A percentile compares a stretch with the other conserved stretches of the same genome.
Evolutionary conservation across 1,140 invertebrate genomes (phyloP).

Genomic region (Myzus persicae): DNA sequence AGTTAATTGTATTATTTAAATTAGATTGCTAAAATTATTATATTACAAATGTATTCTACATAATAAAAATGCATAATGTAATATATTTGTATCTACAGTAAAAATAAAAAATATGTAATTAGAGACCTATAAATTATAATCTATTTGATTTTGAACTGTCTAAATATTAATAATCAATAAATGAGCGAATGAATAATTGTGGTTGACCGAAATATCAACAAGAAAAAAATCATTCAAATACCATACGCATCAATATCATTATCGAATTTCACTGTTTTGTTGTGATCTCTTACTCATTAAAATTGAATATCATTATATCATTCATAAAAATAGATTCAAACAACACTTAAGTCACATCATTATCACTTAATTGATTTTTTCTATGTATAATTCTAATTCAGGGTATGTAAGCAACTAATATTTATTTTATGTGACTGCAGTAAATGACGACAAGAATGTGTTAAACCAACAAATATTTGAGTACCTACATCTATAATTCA

Average conservation of each 20-base stretch:
- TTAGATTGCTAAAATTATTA: too few relatives aligned
- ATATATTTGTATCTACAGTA: too few relatives aligned
- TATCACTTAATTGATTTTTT: not conserved
- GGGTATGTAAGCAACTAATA: too few relatives aligned
- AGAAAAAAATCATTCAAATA: not conserved
- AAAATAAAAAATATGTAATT: too few relatives aligned
- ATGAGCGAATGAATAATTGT: not conserved
- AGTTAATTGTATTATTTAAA: too few relatives aligned
- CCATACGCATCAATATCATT: not conserved
- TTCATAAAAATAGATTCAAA: not conserved
- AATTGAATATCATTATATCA: not conserved
- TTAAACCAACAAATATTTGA: too few relatives aligned
- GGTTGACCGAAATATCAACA: not conserved
- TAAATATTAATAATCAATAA: not conserved
- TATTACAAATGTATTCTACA: too few relatives aligned
- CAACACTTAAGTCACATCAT: not conserved
- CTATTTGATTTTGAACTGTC: not conserved
- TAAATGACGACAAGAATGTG: not conserved
- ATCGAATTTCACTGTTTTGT: not conserved
- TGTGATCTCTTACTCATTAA: not conserved
- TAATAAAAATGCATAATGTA: too few relatives aligned
- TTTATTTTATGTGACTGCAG: not conserved
- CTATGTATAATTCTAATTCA: too few relatives aligned
- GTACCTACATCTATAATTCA: not conserved
- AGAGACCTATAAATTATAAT: too few relatives aligned